Evolutionary conservation across 2,797 vertebrate species (phyloP), one percentile per base, ranked within the genome.

Genomic region (Cossypha polioptera): DNA sequence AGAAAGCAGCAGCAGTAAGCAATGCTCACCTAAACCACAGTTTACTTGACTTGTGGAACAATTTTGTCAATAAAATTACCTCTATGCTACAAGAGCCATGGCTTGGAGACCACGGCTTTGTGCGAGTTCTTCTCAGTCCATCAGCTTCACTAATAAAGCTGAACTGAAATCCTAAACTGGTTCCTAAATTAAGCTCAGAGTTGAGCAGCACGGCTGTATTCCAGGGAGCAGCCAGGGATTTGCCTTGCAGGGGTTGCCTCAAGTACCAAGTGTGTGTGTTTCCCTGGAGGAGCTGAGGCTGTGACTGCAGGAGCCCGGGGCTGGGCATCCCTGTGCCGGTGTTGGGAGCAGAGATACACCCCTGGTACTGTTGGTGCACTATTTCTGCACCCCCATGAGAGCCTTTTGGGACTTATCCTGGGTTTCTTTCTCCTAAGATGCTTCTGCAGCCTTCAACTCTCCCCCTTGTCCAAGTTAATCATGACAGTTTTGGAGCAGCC

Each of bases 401-500:
- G 76, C 13, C 7, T 68, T 82, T 69, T 80, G 92, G 86, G 88
- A 58, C 65, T 15, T 33, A n/a, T 0, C 6, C 2, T 21, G 33
- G 65, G 13, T 57, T 86, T 59, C 36, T 74, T 94, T 62, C 73
- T 88, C 33, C 62, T 90, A 8, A 78, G 58, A 78, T 81, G 58
- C 85, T 90, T 80, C 81, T 74, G 21, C 63, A 43, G 65, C 38
- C 79, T 86, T 73, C 79, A 84, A 0, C 47, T 81, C 58, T 78
- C 54, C 62, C 90, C 31, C 51, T 80, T 38, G 50, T 81, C 93
- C 47, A 22, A 88, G 90, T 65, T 66, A 54, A 53, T 84, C 0
- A 0, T 95, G 93, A 94, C 96, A 95, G 88, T 95, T 97, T 94
- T 79, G 86, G 95, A 96, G 92, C 95, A 96, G 63, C 66, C 57